Evolutionary conservation across 2,888 invertebrate genomes (phyloP).

Genomic region (Lutraria lutraria): DNA sequence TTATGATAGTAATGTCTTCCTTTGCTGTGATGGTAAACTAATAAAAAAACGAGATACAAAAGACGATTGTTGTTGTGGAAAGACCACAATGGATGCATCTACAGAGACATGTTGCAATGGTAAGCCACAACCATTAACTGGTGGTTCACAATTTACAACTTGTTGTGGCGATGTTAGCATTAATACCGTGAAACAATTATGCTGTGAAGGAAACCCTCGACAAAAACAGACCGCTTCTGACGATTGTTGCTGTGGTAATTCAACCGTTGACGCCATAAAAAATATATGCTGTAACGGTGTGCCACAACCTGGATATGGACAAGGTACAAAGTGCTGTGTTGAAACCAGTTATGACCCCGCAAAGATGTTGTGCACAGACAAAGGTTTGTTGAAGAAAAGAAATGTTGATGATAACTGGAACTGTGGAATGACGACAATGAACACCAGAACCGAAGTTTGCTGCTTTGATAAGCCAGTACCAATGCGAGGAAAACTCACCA

Average conservation of each 20-base stretch:
- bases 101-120: slow-evolving; percentile 63
- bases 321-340: slow-evolving; percentile 54
- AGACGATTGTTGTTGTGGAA: slow-evolving; percentile 64
- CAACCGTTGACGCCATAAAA: slow-evolving; percentile 54
- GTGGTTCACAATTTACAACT: slow-evolving; percentile 51
- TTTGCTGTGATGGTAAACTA: slow-evolving; percentile 59
- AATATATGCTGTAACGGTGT: slow-evolving; percentile 59
- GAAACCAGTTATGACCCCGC: slow-evolving; percentile 56
- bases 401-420: slow-evolving; percentile 57
- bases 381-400: slow-evolving; percentile 41
- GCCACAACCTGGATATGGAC: slow-evolving; percentile 51
- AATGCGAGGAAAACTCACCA: slow-evolving; percentile 45
- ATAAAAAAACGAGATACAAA: slow-evolving; percentile 48
- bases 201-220: slow-evolving; percentile 54
- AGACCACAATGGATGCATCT: slow-evolving; percentile 60
- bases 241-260: slow-evolving; percentile 64
- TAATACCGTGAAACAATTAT: slow-evolving; percentile 49
- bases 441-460: slow-evolving; percentile 53
- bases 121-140: slow-evolving; percentile 48
- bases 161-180: slow-evolving; percentile 58
- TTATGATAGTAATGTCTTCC: slow-evolving; percentile 46
- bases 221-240: slow-evolving; percentile 42
- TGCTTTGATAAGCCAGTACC: slow-evolving; percentile 50
- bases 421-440: slow-evolving; percentile 62
- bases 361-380: slow-evolving; percentile 48